Base-by-base conservation (phyloP, 2,113 vertebrate species). In the Podilymbus podiceps region DNA sequence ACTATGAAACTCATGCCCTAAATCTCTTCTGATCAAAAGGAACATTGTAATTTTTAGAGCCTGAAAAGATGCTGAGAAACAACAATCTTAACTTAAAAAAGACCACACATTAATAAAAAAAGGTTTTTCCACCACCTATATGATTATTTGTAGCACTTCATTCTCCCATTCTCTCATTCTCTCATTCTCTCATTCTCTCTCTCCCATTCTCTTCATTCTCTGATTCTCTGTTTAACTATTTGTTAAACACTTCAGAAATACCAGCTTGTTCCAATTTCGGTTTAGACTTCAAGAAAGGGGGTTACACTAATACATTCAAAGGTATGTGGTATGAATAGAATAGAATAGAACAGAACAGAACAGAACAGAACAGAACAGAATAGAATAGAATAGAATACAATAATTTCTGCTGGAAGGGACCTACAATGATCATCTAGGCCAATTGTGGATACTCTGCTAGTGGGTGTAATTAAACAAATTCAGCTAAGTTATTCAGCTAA, bases 91-190 rank as follows among this genome's bases (percentile, higher is more conserved):
- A 44, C 53, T 22, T 35, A 4, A 78, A 38, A 44, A 31, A 75
- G 0, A 28, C 4, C 2, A 77, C 9, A 40, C 11, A 30, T 6
- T 59, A 1, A 38, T 38, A 23, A 21, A 11, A 30, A 53, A 38
- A 3, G 1, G 0, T 3, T 14, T 53, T 81, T 81, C 78, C 15
- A 33, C 8, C 4, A 69, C 10, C 15, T 52, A 8, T 27, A 16
- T 59, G 4, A 38, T 75, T 68, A 68, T 89, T 80, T 69, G 11
- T 76, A 64, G 14, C 6, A 53, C 3, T 31, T 23, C 5, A 1
- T 25, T 81, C 42, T 73, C 23, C 46, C n/a, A n/a, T n/a, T n/a
- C n/a, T n/a, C n/a, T n/a, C n/a, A n/a, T n/a, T n/a, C n/a, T n/a
- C n/a, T n/a, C n/a, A n/a, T n/a, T n/a, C n/a, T n/a, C n/a, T n/a